Conservation (phyloP, 1,140 invertebrate species). For the Radopholus similis region DNA sequence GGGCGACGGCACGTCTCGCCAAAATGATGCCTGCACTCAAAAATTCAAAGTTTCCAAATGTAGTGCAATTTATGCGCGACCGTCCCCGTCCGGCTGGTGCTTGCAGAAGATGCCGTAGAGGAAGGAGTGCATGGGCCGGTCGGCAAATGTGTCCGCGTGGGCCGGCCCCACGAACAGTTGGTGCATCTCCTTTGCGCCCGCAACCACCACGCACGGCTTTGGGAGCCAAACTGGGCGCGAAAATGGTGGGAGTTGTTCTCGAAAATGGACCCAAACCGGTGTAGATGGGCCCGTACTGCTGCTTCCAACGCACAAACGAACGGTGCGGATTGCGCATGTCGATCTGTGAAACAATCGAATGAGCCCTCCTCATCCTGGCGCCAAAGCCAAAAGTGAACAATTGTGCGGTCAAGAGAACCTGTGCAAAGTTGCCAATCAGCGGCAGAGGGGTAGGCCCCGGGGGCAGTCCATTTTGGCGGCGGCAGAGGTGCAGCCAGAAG, state of each 20-base stretch:
- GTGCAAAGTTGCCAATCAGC: conserved; percentile 22
- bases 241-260: background rate
- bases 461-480: background rate
- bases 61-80: conserved; percentile 6
- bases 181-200: conserved; percentile 27
- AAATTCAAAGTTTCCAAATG: conserved; percentile 22
- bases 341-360: conserved; percentile 23
- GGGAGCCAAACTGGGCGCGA: conserved; percentile 31
- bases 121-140: conserved; percentile 35
- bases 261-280: conserved; percentile 16
- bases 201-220: conserved; percentile 43
- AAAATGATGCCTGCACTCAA: conserved; percentile 27
- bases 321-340: conserved; percentile 41
- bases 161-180: conserved; percentile 15
- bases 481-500: background rate
- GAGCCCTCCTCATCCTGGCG: background rate
- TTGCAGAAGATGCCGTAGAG: conserved; percentile 49
- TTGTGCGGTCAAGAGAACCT: conserved; percentile 12
- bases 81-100: conserved; percentile 41
- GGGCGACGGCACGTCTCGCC: conserved; percentile 22
- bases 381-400: no score
- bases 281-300: conserved; percentile 34
- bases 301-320: conserved; percentile 32
- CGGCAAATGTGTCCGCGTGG: conserved; percentile 34
- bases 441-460: conserved; percentile 23